Evolutionary conservation across 2,113 vertebrate genomes (phyloP).

Genomic region (Indicator maculatus): DNA sequence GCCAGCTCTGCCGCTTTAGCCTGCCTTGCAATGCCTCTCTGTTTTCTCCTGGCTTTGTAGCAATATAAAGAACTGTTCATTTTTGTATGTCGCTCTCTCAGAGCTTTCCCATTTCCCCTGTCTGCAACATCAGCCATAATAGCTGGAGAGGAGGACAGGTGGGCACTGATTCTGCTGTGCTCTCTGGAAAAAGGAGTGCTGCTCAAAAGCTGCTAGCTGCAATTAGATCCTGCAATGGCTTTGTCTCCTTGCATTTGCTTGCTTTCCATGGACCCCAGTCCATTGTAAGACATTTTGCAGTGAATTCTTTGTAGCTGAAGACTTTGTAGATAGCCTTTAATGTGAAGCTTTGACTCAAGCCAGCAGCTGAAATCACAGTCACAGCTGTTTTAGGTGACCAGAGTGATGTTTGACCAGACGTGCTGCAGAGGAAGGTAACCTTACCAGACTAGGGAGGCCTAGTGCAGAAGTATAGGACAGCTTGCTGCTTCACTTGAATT

Average conservation of each 20-base stretch:
- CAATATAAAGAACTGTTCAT: conserved; percentile 10
- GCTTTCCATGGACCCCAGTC: neutral
- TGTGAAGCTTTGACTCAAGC: neutral
- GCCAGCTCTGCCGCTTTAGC: conserved; percentile 49
- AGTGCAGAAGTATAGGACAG: neutral
- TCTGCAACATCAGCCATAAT: neutral
- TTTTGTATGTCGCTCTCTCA: neutral
- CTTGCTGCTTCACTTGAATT: neutral
- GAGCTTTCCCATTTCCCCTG: conserved; percentile 14
- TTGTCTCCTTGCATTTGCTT: neutral
- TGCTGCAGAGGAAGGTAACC: neutral
- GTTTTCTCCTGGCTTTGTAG: conserved; percentile 26
- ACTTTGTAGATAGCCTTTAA: neutral
- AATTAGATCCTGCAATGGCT: neutral
- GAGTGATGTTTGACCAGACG: neutral
- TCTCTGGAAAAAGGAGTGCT: neutral
- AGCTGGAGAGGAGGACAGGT: neutral
- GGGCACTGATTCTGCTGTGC: neutral
- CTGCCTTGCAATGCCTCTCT: conserved; percentile 42
- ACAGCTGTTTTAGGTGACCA: neutral
- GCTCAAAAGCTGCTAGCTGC: neutral
- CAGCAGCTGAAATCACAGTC: neutral
- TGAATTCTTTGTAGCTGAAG: fast-evolving
- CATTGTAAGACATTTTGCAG: fast-evolving
- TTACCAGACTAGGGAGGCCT: neutral